Conservation (phyloP, 1,140 invertebrate species). For the Drusus annulatus region DNA sequence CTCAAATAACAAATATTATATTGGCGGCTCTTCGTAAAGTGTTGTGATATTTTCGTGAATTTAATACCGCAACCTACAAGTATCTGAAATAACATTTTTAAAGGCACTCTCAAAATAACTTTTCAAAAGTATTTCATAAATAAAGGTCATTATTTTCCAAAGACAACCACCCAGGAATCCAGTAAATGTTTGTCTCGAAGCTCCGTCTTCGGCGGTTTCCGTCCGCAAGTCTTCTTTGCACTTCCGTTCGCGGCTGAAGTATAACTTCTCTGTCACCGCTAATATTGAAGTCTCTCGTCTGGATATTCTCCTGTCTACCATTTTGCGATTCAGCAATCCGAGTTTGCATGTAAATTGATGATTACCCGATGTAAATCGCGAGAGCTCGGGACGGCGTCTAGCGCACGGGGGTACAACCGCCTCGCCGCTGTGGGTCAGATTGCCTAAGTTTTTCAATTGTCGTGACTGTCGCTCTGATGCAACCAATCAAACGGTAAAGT, state of each 20-base stretch:
- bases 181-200: not conserved
- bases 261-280: conserved; percentile 14
- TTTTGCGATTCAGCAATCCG: conserved; percentile 60
- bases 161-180: not conserved
- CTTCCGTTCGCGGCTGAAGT: not conserved
- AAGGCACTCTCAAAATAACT: too few species aligned
- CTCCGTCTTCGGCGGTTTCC: not conserved
- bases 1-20: too few species aligned
- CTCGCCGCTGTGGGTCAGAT: conserved; percentile 42
- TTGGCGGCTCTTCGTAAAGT: too few species aligned
- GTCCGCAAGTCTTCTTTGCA: not conserved
- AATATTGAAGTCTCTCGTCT: conserved; percentile 22
- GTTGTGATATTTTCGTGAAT: not conserved
- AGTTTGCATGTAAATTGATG: conserved; percentile 65
- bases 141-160: not conserved
- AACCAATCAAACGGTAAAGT: conserved; percentile 13
- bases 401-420: not conserved
- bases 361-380: conserved; percentile 61
- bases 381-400: conserved; percentile 43
- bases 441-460: conserved; percentile 56
- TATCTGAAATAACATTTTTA: not conserved
- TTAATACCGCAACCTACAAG: not conserved
- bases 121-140: not conserved
- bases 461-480: conserved; percentile 43
- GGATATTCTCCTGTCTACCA: conserved; percentile 55